Evolutionary conservation across 2,113 vertebrate genomes (phyloP).

Genomic region (Oryctolagus cuniculus): mOryCun1.1 NC_091435.1:38156501-38157000

Average conservation of each 20-base stretch:
- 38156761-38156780: background rate
- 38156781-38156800: background rate
- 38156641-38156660: conserved; percentile 1
- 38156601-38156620: background rate
- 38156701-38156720: conserved; percentile 38
- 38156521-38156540: conserved; percentile 4
- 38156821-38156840: conserved; percentile 50
- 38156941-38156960: background rate
- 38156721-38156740: conserved; percentile 66
- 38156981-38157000: conserved; percentile 74
- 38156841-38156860: conserved; percentile 38
- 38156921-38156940: conserved; percentile 5
- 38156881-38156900: background rate
- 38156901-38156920: background rate
- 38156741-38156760: conserved; percentile 44
- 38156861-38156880: conserved; percentile 12
- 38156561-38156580: background rate
- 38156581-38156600: background rate
- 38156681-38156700: background rate
- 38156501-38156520: background rate
- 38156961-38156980: conserved; percentile 45
- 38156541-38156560: background rate
- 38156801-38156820: conserved; percentile 24
- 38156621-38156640: background rate
- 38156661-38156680: background rate